Conservation (phyloP, 2,797 vertebrate species). For the Odontamblyopus lacepedii region DNA sequence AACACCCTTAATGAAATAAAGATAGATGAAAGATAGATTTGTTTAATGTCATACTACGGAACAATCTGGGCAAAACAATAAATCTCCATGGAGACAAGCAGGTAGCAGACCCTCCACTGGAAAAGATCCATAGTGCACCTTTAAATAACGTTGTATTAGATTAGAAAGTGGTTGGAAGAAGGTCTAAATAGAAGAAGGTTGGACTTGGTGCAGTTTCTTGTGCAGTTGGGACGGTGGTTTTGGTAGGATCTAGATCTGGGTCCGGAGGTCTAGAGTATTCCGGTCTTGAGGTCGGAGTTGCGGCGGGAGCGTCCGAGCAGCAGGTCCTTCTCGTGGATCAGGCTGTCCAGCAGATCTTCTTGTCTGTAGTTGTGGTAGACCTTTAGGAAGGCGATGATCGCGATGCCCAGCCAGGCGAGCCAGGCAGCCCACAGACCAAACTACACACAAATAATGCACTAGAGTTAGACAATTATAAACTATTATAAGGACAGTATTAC, state of each 20-base stretch:
- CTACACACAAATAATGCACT: conserved; percentile 62
- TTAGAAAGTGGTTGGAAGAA: background rate
- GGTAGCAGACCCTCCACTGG: no score
- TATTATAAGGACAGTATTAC: background rate
- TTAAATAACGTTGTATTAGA: background rate
- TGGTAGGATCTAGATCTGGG: background rate
- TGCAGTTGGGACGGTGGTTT: background rate
- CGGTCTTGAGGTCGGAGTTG: conserved; percentile 84
- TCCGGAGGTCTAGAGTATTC: conserved; percentile 81
- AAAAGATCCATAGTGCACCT: no score
- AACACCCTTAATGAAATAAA: no score
- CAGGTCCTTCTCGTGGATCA: conserved; percentile 95
- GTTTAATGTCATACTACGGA: no score
- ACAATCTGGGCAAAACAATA: no score
- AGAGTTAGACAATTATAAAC: background rate
- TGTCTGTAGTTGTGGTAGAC: conserved; percentile 95
- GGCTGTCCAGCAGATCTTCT: conserved; percentile 92
- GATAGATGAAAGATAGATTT: no score
- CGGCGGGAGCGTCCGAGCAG: conserved; percentile 86
- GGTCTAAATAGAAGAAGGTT: background rate
- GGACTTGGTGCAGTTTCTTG: background rate
- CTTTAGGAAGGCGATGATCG: conserved; percentile 92
- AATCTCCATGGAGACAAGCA: no score
- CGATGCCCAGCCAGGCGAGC: conserved; percentile 93
- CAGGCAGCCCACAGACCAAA: conserved; percentile 96